phyloP scores from a whole-genome alignment of 2,797 vertebrate genomes.

The Ctenopoma multispine region DNA sequence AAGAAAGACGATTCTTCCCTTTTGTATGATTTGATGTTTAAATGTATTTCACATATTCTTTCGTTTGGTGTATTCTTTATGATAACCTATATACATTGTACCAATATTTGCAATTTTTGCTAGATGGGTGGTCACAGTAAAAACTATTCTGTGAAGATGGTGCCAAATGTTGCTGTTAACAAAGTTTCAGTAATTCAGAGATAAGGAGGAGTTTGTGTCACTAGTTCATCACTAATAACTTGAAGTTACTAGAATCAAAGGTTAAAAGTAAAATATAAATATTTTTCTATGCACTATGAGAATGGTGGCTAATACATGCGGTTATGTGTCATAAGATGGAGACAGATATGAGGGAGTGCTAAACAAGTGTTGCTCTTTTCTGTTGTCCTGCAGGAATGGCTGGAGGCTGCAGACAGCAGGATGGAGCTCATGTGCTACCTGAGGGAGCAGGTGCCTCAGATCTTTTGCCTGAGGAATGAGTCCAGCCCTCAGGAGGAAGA shows the following conservation, averaged over 20 bases:
- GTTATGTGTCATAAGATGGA: slow-evolving; percentile 12
- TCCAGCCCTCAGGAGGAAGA: slow-evolving; percentile 89
- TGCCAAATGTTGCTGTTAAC: no score
- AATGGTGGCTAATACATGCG: not conserved
- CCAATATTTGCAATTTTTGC: not conserved
- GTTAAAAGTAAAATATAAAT: not conserved
- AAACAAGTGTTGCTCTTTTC: slow-evolving; percentile 2
- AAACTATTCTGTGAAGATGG: not conserved
- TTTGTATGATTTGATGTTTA: not conserved
- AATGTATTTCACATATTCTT: not conserved
- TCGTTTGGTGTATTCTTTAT: not conserved
- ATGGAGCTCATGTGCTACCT: slow-evolving; percentile 87
- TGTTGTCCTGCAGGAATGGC: slow-evolving; percentile 87
- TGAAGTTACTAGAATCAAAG: no score
- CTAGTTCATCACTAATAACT: no score
- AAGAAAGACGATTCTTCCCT: not conserved
- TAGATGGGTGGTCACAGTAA: not conserved
- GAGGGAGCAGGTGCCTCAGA: slow-evolving; percentile 90
- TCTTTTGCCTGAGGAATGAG: slow-evolving; percentile 89
- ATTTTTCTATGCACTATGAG: not conserved
- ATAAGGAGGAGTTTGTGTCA: not conserved
- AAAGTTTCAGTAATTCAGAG: not conserved
- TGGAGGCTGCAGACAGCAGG: slow-evolving; percentile 87
- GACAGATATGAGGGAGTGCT: not conserved
- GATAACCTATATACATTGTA: not conserved